Evolutionary conservation across 92 coral and sea anemone species (phyloP), one percentile per base, ranked within the genome.

Genomic region (Epizoanthus ramosus): DNA sequence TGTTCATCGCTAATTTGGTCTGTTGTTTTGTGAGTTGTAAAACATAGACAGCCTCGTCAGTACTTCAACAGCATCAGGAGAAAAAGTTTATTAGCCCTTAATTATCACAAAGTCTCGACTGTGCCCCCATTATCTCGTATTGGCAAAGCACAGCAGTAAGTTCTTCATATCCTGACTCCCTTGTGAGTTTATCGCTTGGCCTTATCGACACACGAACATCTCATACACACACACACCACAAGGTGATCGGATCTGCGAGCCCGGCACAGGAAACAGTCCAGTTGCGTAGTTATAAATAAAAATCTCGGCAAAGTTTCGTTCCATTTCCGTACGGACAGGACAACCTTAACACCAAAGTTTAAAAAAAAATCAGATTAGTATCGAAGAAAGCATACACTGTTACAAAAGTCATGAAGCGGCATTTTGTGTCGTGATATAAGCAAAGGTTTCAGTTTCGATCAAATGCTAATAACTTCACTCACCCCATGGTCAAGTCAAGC

Each of bases 71-170:
- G 41, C 22, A 37, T 23, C 69, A 22, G 35, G 41, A 64, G n/a
- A 64, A 17, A 17, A 64, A 2, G 54, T 64, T 64, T 75, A 75
- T 75, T 75, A 76, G 63, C 81, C 70, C 81, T 43, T 56, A 76
- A 77, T 77, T 77, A 77, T 39, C 82, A 77, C 82, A 77, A 63
- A 41, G 71, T 77, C 71, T 10, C 63, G 65, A 77, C 41, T 61
- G 82, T 77, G 24, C 41, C 68, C 35, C 56, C 68, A 75, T 75
- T 77, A 77, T 68, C 71, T 77, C 59, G 45, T 37, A 77, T 12
- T 21, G 57, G 22, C 52, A 22, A 14, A 59, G 52, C 70, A 61
- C 47, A 37, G 24, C 82, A 77, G 57, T 35, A 57, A 28, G 43
- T 68, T 12, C 3, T 57, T 4, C 45, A 75, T 41, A 47, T 39